These are phyloP conservation scores for Thamnaconus septentrionalis DNA, from an alignment of 2,113 vertebrate species.

Conservation along the genomic window DNA sequence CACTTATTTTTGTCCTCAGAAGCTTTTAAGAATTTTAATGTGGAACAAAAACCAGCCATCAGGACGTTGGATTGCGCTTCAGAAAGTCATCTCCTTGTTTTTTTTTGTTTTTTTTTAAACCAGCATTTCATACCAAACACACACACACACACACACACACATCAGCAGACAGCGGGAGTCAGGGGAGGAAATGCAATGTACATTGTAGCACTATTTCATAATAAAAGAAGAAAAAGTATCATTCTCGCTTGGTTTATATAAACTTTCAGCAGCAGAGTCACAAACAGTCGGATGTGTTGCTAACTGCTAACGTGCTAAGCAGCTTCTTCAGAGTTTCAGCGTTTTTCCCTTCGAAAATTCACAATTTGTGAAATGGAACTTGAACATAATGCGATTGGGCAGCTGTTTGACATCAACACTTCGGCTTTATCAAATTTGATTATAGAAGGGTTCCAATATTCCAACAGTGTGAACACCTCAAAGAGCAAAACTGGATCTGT, in stretches of 20 bases:
- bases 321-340: too few relatives aligned
- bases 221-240: constrained; percentile 87
- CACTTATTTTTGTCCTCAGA: constrained; percentile 61
- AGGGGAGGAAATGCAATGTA: constrained; percentile 89
- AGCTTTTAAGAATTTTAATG: constrained; percentile 69
- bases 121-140: constrained; percentile 21
- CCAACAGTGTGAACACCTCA: too few relatives aligned
- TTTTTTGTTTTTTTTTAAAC: constrained; percentile 2
- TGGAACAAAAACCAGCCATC: constrained; percentile 31
- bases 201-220: constrained; percentile 96
- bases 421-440: too few relatives aligned
- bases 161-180: constrained; percentile 44
- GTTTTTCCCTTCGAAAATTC: too few relatives aligned
- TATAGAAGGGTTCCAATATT: too few relatives aligned
- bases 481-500: too few relatives aligned
- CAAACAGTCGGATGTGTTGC: too few relatives aligned
- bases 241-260: constrained; percentile 79
- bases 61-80: constrained; percentile 53
- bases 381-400: too few relatives aligned
- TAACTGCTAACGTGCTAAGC: too few relatives aligned
- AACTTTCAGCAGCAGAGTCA: too few relatives aligned
- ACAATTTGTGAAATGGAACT: too few relatives aligned
- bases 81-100: constrained; percentile 44
- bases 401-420: too few relatives aligned
- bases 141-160: constrained; percentile 3